Percentiles rank a stretch among this genome's conserved stretches.
Conservation (phyloP, 2,113 vertebrate genomes). For the Leiothrix lutea region DNA sequence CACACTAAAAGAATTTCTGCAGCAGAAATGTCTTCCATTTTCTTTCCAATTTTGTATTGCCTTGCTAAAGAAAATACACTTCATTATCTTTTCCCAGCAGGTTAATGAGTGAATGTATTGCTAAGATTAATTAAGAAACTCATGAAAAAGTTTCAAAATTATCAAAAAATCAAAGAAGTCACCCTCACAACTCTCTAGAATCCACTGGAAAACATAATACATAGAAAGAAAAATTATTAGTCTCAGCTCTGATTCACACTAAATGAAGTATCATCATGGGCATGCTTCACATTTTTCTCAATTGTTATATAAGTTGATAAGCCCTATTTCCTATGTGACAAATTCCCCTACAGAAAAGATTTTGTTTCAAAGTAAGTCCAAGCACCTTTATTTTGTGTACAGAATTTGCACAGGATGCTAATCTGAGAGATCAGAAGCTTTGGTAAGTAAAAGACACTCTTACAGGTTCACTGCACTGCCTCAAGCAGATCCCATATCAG, state of each 20-base stretch:
- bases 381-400: not conserved
- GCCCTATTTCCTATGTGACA: not conserved
- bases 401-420: not conserved
- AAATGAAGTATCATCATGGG: not conserved
- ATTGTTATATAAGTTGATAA: not conserved
- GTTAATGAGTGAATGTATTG: not conserved
- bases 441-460: not conserved
- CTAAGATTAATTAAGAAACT: not conserved
- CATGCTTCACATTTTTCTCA: not conserved
- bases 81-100: not conserved
- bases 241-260: not conserved
- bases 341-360: not conserved
- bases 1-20: conserved; percentile 18
- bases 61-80: conserved; percentile 1
- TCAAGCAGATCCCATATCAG: not conserved
- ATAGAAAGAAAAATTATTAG: not conserved
- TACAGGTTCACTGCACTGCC: not conserved
- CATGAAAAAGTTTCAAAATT: not conserved
- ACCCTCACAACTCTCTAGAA: not conserved
- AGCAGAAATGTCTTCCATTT: not conserved
- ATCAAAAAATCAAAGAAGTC: not conserved
- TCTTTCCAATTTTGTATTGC: not conserved
- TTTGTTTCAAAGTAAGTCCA: not conserved
- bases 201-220: not conserved
- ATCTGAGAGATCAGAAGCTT: not conserved